A percentile compares a stretch with the other conserved stretches of the same genome.
Evolutionary conservation across 2,888 invertebrate genomes (phyloP).

Genomic region (Yponomeuta plumbellus): DNA sequence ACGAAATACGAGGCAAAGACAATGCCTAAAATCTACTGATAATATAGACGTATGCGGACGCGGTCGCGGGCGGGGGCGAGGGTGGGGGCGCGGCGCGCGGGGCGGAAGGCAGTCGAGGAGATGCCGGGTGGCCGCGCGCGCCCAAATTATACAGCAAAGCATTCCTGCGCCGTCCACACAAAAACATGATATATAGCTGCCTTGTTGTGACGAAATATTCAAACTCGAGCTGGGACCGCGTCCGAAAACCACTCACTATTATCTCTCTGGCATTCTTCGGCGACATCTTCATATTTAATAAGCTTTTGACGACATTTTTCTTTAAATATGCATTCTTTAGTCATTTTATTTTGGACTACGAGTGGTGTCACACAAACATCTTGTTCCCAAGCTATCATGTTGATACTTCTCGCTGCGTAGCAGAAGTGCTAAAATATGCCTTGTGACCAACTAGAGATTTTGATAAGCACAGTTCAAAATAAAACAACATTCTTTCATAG

Average conservation of each 20-base stretch:
- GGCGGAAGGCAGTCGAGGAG: constrained; percentile 57
- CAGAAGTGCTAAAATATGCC: too few species aligned
- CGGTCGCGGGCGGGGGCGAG: too few species aligned
- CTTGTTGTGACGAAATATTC: constrained; percentile 73
- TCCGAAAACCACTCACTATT: constrained; percentile 57
- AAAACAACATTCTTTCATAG: too few species aligned
- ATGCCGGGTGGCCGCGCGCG: constrained; percentile 54
- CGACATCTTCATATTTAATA: constrained; percentile 45
- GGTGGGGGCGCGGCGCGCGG: constrained; percentile 36
- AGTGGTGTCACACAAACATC: background rate
- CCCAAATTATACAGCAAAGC: constrained; percentile 72
- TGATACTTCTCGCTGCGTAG: too few species aligned
- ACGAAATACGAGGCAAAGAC: constrained; percentile 77
- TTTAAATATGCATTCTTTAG: background rate
- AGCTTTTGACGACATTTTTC: constrained; percentile 25
- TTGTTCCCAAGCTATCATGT: too few species aligned
- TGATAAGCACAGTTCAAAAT: too few species aligned
- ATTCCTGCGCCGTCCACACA: constrained; percentile 59
- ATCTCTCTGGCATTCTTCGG: constrained; percentile 52
- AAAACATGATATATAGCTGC: constrained; percentile 73
- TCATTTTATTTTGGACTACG: background rate
- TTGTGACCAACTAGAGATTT: too few species aligned
- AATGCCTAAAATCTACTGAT: constrained; percentile 77
- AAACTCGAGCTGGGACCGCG: constrained; percentile 33
- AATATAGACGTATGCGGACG: constrained; percentile 74